Conservation (phyloP, 2,113 vertebrate genomes). For the Chelonoidis abingdonii region DNA sequence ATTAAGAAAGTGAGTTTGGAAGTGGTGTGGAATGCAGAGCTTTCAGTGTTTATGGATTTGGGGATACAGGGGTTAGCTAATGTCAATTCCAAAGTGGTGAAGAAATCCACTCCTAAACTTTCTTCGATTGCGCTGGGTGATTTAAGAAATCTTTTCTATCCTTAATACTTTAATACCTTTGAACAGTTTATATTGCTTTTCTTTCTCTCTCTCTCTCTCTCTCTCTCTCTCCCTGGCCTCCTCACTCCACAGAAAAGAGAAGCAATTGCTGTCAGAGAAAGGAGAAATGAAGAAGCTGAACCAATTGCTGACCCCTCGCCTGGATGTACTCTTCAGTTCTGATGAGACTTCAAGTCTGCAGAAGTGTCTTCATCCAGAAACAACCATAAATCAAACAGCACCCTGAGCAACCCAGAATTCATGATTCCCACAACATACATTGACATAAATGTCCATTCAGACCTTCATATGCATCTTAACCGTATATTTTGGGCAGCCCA, state of each 20-base stretch:
- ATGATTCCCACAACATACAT: background rate
- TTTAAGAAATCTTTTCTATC: background rate
- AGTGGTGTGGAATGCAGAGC: background rate
- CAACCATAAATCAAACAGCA: background rate
- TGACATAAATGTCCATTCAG: background rate
- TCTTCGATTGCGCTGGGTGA: background rate
- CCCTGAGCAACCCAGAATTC: background rate
- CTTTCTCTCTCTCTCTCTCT: background rate
- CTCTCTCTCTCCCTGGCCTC: background rate
- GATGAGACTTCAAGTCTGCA: background rate
- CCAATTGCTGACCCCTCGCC: background rate
- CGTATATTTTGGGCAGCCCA: background rate
- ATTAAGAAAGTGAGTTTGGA: background rate
- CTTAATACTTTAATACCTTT: background rate
- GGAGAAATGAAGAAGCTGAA: conserved; percentile 10
- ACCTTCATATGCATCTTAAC: background rate
- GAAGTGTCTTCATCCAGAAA: background rate
- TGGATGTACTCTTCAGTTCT: background rate
- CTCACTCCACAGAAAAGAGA: background rate
- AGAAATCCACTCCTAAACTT: background rate
- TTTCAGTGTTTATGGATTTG: background rate
- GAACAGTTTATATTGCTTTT: background rate
- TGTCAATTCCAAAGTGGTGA: background rate
- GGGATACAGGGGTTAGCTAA: background rate
- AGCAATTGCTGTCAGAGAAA: background rate